These are phyloP conservation scores for Macropus fuliginosus DNA, from an alignment of 2,797 vertebrate species.

Conservation along the genomic window DNA sequence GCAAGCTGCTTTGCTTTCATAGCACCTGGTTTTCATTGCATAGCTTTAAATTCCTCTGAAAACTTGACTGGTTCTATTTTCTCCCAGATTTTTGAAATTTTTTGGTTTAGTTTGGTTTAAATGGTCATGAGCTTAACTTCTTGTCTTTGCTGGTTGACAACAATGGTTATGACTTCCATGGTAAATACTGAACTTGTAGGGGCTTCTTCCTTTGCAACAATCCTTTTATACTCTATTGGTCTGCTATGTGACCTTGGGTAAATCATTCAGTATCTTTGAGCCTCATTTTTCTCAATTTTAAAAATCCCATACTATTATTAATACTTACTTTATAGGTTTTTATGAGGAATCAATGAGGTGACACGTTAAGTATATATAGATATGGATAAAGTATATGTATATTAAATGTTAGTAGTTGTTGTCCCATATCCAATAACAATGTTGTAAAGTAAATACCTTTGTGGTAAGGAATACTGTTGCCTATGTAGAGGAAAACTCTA, in stretches of 20 bases:
- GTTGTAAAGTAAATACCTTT: background rate
- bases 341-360: background rate
- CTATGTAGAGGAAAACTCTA: background rate
- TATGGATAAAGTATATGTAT: too few relatives aligned
- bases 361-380: background rate
- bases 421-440: background rate
- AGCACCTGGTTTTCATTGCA: conserved; percentile 1
- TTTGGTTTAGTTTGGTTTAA: conserved; percentile 12
- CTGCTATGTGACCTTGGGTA: background rate
- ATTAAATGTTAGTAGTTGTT: background rate
- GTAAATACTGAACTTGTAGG: background rate
- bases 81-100: background rate
- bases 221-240: background rate
- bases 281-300: background rate
- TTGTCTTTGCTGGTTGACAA: background rate
- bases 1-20: background rate
- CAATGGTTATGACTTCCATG: background rate
- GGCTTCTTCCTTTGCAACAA: background rate
- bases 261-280: background rate
- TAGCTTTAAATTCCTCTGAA: conserved; percentile 4
- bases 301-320: background rate
- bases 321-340: background rate
- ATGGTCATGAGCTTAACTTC: conserved; percentile 18
- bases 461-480: background rate
- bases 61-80: conserved; percentile 6